Evolutionary conservation across 2,797 vertebrate genomes (phyloP).

Genomic region (Poeciliopsis turneri): DNA sequence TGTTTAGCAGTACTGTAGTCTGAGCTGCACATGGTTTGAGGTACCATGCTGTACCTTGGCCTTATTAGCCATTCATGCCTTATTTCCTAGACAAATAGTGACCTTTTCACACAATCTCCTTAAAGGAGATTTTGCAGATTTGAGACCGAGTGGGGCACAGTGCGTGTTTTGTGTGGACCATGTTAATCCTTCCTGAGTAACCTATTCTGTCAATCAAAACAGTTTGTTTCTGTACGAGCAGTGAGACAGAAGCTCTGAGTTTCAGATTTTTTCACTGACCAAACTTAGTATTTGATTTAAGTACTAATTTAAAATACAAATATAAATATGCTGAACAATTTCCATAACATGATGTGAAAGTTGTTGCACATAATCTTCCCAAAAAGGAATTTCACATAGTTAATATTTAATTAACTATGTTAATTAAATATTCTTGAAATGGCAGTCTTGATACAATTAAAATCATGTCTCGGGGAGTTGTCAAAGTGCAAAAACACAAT

Average conservation of each 20-base stretch:
- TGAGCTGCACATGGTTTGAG: slow-evolving; percentile 27
- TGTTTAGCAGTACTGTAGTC: slow-evolving; percentile 12
- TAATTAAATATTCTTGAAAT: no score
- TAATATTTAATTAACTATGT: no score
- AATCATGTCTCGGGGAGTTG: no score
- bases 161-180: slow-evolving; percentile 43
- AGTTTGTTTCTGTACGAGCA: slow-evolving; percentile 1
- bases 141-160: slow-evolving; percentile 26
- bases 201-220: slow-evolving; percentile 10
- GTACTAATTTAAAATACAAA: neutral
- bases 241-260: neutral
- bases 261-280: neutral
- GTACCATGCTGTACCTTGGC: slow-evolving; percentile 39
- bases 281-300: neutral
- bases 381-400: no score
- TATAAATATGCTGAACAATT: neutral
- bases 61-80: slow-evolving; percentile 44
- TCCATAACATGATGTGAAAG: no score
- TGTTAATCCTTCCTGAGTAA: slow-evolving; percentile 46
- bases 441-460: no score
- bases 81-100: slow-evolving; percentile 47
- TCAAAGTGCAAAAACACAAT: no score
- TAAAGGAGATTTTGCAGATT: slow-evolving; percentile 59
- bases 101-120: slow-evolving; percentile 52
- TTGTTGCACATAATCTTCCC: no score